Evolutionary conservation across 2,797 vertebrate genomes (phyloP), one percentile per base, ranked within the genome.

Genomic region (Gobio occitaniae): DNA sequence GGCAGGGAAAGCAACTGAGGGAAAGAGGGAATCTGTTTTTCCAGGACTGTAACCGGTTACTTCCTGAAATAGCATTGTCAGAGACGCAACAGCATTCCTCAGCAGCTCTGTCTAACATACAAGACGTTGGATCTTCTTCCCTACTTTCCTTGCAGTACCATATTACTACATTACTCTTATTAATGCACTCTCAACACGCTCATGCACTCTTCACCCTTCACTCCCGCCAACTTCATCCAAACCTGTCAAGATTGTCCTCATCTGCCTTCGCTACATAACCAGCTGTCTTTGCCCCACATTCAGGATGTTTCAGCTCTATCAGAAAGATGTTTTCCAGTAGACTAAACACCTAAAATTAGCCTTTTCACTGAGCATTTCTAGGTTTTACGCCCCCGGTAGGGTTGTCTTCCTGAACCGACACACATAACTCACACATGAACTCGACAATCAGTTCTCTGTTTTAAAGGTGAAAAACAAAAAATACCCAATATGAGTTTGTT

Each of bases 51-150:
- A 25, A 36, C 16, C 17, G 17, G 15, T 16, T 29, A 16, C n/a
- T 10, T 74, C 66, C 71, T 68, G 83, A 82, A 86, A 85, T 80
- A 88, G 74, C 25, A 38, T 61, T 48, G 7, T 68, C 80, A 83
- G 16, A 54, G 47, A 78, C 1, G 65, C 9, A 79, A 52, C 29
- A 74, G 50, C 78, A 32, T 77, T 84, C 68, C 38, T 59, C 19
- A 36, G n/a, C 70, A 70, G 74, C 65, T 83, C 77, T 56, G 12
- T 21, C 47, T 41, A 47, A 75, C 47, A 44, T 47, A 52, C 44
- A 72, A 25, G 63, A 59, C 19, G 1, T 21, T 66, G 29, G 61
- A 86, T 68, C 63, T 47, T 9, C 36, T 68, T 25, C 56, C 48
- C 50, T 82, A 50, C 48, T 41, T 70, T 71, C 56, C 59, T 77